Base-by-base conservation (phyloP, 37 sponge, comb jelly and placozoan genomes). In the Hormiphora californensis region DNA sequence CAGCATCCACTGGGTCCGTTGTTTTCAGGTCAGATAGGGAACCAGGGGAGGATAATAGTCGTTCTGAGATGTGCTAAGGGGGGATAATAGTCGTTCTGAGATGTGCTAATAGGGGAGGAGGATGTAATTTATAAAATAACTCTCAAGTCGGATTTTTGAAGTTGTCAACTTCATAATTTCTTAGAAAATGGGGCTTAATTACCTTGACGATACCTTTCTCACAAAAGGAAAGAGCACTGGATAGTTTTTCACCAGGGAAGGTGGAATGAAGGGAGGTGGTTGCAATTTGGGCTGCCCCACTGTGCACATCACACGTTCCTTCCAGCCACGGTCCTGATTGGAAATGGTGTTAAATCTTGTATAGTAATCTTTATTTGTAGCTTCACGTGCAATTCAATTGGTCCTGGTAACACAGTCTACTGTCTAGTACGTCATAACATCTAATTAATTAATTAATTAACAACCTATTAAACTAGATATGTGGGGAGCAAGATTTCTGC, bases 1-100 rank as follows among this genome's bases (percentile, higher is more conserved):
- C 81, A 0, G 81, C 81, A 40, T 73, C 81, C 28, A 73, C 41
- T 0, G 81, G 81, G 22, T 73, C 81, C 1, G 81, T 40, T 23
- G 43, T 30, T 28, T 73, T 73, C 81, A 73, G 12, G 43, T 73
- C 81, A 3, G 81, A 73, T 1, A 73, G 44, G 43, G 81, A n/a
- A n/a, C 25, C 0, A 25, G 81, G 81, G 25, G 36, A 32, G 36
- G 81, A 39, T 9, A 43, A 43, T 3, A 73, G 44, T 40, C 81
- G 40, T 4, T 73, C 81, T 41, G 21, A 19, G 17, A 73, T 7
- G 46, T 73, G 81, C 81, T 73, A 25, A 46, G 81, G 25, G 36
- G 21, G 36, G 81, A 39, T 9, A 43, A 43, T 3, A 73, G 44
- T 40, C 81, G 40, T 4, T 73, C 81, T 41, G 21, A 19, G 17